phyloP scores from a whole-genome alignment of 2,113 vertebrate species.

The Mionectes macconnelli region DNA sequence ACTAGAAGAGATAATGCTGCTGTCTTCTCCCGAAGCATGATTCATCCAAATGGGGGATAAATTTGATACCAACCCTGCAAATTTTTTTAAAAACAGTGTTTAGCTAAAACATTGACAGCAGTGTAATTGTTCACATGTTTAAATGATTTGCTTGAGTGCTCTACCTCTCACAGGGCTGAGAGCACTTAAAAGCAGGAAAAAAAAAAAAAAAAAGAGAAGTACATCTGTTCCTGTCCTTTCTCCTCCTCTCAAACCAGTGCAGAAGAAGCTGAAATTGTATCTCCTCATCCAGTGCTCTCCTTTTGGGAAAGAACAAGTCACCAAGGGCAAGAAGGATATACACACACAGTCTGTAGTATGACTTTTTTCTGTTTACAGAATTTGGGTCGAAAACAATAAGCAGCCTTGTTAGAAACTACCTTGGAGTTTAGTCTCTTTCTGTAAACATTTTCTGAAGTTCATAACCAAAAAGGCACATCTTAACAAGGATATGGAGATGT shows the following conservation, averaged over 20 bases:
- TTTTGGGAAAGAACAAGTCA: not conserved
- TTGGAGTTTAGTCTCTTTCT: not conserved
- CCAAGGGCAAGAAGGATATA: not conserved
- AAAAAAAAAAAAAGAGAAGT: not conserved
- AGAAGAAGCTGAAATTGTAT: not conserved
- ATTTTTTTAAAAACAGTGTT: not conserved
- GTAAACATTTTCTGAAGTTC: not conserved
- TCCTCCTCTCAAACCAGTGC: not conserved
- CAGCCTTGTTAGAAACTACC: not conserved
- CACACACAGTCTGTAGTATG: not conserved
- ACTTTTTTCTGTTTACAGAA: not conserved
- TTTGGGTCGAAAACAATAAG: not conserved
- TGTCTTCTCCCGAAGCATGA: not conserved
- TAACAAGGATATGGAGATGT: not conserved
- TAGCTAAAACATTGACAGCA: not conserved
- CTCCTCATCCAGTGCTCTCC: not conserved
- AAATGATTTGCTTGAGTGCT: not conserved
- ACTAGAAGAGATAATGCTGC: not conserved
- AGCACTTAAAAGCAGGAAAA: not conserved
- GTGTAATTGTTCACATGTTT: not conserved
- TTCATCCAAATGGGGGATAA: not conserved
- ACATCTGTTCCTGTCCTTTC: not conserved
- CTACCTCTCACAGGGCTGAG: not conserved
- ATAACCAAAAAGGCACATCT: not conserved
- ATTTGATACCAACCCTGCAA: not conserved